Evolutionary conservation across 2,113 vertebrate species (phyloP), one percentile per base, ranked within the genome.

Genomic region (Scortum barcoo): DNA sequence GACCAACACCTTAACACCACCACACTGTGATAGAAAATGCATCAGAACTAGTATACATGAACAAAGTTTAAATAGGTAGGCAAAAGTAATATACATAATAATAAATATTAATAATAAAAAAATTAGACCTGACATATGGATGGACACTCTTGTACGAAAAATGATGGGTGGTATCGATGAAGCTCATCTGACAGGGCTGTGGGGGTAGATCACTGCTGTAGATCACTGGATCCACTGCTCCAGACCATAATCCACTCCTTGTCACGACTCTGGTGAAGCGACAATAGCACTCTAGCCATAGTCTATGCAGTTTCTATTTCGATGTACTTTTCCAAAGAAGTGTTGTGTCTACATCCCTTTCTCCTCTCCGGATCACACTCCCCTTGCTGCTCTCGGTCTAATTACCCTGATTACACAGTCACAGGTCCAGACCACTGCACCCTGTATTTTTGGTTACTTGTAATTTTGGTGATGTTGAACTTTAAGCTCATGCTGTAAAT

Each of bases 401-500:
- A 87, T 83, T 51, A 74, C 76, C 53, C 12, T 58, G 38, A 81
- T 74, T 53, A 53, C 28, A 22, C 51, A 46, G 30, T 54, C 40
- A 44, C 68, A 69, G 82, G 42, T 73, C 51, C 74, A 56, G 19
- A 66, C 80, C 5, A 53, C 38, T 46, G 12, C n/a, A 17, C 20
- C 28, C 33, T 56, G 65, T 56, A 75, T 74, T 77, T 80, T 17
- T 38, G 48, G 58, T 62, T 58, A 17, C 44, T 40, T 58, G 30
- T 54, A 12, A 80, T 82, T 73, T 67, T 4, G 24, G 14, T 70
- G 50, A 54, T 70, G 28, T 42, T 85, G 70, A 82, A 81, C 82
- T 84, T 77, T 69, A 12, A 70, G 22, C 10, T 48, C 19, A 33
- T n/a, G 12, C 40, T 66, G 1, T 42, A n/a, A 51, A 48, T 51